Percentiles rank a stretch among this genome's conserved stretches.
These are phyloP conservation scores for Xenotilapia flavipinnis DNA, from an alignment of 2,113 vertebrate genomes.

Conservation along the genomic window DNA sequence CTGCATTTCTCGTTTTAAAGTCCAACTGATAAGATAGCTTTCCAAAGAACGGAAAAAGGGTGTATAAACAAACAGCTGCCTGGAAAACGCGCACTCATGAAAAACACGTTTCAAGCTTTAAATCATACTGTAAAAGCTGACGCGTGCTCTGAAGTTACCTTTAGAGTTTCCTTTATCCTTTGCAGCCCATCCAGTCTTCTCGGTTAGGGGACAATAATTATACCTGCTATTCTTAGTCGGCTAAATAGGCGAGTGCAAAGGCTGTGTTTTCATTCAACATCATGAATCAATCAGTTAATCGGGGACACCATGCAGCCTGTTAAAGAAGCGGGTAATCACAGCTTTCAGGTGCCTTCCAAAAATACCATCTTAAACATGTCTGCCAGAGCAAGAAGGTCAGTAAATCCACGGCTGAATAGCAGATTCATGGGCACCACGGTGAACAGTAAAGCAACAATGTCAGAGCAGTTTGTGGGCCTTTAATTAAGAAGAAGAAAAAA, in stretches of 20 bases:
- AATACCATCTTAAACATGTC: constrained; percentile 1
- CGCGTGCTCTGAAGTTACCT: neutral
- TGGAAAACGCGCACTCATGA: neutral
- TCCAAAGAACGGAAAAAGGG: constrained; percentile 13
- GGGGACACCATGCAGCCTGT: neutral
- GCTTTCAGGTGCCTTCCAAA: neutral
- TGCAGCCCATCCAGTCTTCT: neutral
- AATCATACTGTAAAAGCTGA: neutral
- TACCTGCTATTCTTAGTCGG: neutral
- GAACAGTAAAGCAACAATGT: neutral
- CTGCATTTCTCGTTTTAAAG: constrained; percentile 42
- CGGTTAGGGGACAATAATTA: neutral
- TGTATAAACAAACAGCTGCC: constrained; percentile 41
- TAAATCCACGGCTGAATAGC: neutral
- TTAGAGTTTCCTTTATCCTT: neutral
- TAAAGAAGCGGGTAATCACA: neutral
- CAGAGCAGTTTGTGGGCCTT: neutral
- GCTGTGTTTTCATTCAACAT: constrained; percentile 32
- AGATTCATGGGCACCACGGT: neutral
- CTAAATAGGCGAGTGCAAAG: constrained; percentile 4
- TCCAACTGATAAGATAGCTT: constrained; percentile 61
- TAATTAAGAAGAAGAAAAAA: neutral
- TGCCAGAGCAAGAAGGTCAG: neutral
- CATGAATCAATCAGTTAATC: constrained; percentile 18
- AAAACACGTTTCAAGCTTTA: neutral